Base-by-base conservation (phyloP, 1,140 invertebrate species). In the Ceratitis capitata region DNA sequence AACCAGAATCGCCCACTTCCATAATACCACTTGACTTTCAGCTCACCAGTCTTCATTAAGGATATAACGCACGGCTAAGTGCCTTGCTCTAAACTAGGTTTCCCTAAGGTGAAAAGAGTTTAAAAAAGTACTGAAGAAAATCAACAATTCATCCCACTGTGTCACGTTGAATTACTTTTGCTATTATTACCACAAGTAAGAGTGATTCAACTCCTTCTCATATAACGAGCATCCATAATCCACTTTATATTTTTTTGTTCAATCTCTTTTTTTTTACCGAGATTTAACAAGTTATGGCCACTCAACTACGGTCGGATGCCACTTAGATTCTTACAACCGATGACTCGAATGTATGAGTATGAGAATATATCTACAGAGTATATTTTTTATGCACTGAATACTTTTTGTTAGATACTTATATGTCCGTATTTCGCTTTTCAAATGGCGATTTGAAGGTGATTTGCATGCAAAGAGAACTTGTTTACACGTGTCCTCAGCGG, bases 231-330 rank as follows among this genome's bases (percentile, higher is more conserved):
- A 7, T n/a, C n/a, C n/a, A n/a, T n/a, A 78, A 78, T 45, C 39
- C 69, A 78, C 69, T 78, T 78, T n/a, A 14, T 45, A 35, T 78
- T 78, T 78, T 78, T 78, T 45, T 45, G 32, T 42, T 78, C 45
- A 4, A 16, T 16, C 61, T 69, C 32, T 69, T 9, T 16, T 6
- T 16, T 74, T 42, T 26, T 26, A 12, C 42, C 26, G 39, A 42
- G n/a, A 78, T 78, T 78, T 78, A 78, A 78, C 19, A 78, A 78
- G 69, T 78, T 78, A 45, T 78, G 39, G 39, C 35, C 69, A 78
- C n/a, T n/a, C n/a, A n/a, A n/a, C 42, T 78, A 26, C 69, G 45
- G 39, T 12, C 69, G 69, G 39, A 14, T 45, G 69, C 35, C 69
- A 78, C 39, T 69, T 26, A 78, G 69, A 23, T 45, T 10, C 56